Percentiles rank a stretch among this genome's conserved stretches.
These are phyloP conservation scores for Drosophila mulleri DNA, from an alignment of 2,888 invertebrate species.

Conservation along the genomic window DNA sequence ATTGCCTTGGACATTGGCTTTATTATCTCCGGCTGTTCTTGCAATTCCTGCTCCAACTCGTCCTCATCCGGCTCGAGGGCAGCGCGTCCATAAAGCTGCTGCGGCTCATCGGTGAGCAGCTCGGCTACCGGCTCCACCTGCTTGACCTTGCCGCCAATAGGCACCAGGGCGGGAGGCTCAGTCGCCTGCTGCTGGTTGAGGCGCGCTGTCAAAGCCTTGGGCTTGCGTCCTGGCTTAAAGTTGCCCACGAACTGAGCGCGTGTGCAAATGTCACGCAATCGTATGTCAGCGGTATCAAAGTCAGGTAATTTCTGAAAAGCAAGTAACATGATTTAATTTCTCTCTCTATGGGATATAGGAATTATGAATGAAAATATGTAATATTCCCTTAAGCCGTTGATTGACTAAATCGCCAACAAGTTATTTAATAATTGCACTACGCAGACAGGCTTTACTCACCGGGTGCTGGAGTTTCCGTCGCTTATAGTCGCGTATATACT, in stretches of 20 bases:
- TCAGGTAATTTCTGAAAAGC: conserved; percentile 89
- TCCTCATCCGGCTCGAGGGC: conserved; percentile 49
- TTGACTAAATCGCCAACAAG: too few relatives aligned
- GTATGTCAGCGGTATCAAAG: conserved; percentile 91
- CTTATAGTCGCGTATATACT: conserved; percentile 90
- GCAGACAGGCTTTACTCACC: conserved; percentile 86
- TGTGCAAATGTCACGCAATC: conserved; percentile 88
- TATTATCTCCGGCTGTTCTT: conserved; percentile 45
- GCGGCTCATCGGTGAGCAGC: conserved; percentile 64
- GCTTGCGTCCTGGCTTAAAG: conserved; percentile 82
- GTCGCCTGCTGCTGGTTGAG: conserved; percentile 51
- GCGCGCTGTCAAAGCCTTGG: conserved; percentile 71
- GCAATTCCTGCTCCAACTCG: conserved; percentile 34
- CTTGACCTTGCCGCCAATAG: conserved; percentile 56
- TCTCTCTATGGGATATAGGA: neutral
- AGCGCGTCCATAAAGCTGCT: conserved; percentile 64
- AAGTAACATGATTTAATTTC: conserved; percentile 11
- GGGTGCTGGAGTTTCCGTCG: conserved; percentile 89
- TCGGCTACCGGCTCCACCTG: conserved; percentile 24
- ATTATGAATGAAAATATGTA: neutral
- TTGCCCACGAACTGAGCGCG: conserved; percentile 83
- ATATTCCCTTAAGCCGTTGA: neutral
- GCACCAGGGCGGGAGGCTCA: conserved; percentile 77
- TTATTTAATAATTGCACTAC: too few relatives aligned
- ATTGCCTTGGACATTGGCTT: conserved; percentile 33